Evolutionary conservation across 2,888 invertebrate species (phyloP).

Genomic region (Scaptomyza caliginosa): DNA sequence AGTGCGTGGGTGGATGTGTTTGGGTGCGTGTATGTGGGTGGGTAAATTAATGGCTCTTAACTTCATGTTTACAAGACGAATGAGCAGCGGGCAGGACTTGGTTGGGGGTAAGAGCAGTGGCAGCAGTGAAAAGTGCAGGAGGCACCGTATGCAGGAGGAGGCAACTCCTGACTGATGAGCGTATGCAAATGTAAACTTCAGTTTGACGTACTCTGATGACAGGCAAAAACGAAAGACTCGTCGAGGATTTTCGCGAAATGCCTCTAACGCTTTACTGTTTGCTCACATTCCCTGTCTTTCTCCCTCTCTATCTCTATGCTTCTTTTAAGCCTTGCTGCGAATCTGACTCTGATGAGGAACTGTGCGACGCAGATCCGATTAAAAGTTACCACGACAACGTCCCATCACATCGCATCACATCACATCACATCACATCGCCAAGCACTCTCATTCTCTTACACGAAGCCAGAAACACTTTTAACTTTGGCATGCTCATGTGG

Average conservation of each 20-base stretch:
- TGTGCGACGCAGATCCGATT: conserved; percentile 75
- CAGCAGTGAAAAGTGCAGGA: not conserved
- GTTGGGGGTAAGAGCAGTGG: not conserved
- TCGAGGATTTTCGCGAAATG: conserved; percentile 31
- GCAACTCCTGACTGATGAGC: conserved; percentile 63
- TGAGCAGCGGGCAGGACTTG: conserved; percentile 32
- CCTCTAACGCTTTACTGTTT: conserved; percentile 9
- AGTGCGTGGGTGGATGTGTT: conserved; percentile 5
- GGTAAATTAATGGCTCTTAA: conserved; percentile 77
- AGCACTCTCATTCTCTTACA: conserved; percentile 2
- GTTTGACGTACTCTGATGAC: conserved; percentile 63
- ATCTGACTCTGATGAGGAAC: conserved; percentile 43
- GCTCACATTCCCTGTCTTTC: not conserved
- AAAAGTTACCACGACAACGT: conserved; percentile 78
- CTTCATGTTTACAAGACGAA: conserved; percentile 78
- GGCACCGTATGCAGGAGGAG: conserved; percentile 23
- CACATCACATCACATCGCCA: not conserved
- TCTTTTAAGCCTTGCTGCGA: not conserved
- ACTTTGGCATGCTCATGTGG: conserved; percentile 3
- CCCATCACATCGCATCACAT: conserved; percentile 31
- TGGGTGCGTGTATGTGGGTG: conserved; percentile 30
- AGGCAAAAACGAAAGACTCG: conserved; percentile 40
- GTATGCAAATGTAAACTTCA: conserved; percentile 72
- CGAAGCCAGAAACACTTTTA: conserved; percentile 15
- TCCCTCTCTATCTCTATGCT: not conserved